Conservation (phyloP, 2,888 invertebrate genomes). For the Oscheius onirici region DNA sequence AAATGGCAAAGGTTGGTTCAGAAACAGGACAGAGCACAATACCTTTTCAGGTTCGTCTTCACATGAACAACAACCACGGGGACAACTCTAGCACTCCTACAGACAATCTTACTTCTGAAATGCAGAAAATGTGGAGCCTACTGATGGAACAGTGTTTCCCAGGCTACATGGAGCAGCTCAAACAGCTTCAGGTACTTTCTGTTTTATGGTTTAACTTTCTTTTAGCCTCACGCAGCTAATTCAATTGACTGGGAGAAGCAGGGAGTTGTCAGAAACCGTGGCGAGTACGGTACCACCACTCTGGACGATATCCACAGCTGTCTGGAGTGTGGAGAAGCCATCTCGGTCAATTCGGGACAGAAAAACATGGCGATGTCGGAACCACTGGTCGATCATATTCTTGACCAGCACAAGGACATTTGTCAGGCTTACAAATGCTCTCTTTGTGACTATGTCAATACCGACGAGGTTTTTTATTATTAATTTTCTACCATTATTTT, state of each 20-base stretch:
- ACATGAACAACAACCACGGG: slow-evolving; percentile 22
- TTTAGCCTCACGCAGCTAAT: background rate
- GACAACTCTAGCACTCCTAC: background rate
- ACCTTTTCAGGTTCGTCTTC: slow-evolving; percentile 23
- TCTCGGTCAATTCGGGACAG: background rate
- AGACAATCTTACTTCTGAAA: slow-evolving; percentile 14
- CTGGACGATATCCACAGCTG: slow-evolving; percentile 12
- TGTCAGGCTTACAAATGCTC: slow-evolving; percentile 23
- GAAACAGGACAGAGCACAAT: background rate
- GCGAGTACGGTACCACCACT: background rate
- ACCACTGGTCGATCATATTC: slow-evolving; percentile 13
- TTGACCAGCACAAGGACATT: background rate
- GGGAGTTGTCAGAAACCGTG: background rate
- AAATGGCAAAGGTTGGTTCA: slow-evolving; percentile 58
- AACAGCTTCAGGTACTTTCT: background rate
- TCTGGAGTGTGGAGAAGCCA: slow-evolving; percentile 22
- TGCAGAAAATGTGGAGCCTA: slow-evolving; percentile 29
- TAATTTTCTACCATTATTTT: background rate
- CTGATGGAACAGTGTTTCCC: slow-evolving; percentile 34
- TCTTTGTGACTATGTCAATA: slow-evolving; percentile 26
- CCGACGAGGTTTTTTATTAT: slow-evolving; percentile 20
- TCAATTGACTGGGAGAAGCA: slow-evolving; percentile 1
- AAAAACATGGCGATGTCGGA: background rate
- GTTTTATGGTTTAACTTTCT: background rate
- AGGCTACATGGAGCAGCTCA: slow-evolving; percentile 10